Conservation (phyloP, 2,888 invertebrate genomes). For the Strigamia transsilvanica region DNA sequence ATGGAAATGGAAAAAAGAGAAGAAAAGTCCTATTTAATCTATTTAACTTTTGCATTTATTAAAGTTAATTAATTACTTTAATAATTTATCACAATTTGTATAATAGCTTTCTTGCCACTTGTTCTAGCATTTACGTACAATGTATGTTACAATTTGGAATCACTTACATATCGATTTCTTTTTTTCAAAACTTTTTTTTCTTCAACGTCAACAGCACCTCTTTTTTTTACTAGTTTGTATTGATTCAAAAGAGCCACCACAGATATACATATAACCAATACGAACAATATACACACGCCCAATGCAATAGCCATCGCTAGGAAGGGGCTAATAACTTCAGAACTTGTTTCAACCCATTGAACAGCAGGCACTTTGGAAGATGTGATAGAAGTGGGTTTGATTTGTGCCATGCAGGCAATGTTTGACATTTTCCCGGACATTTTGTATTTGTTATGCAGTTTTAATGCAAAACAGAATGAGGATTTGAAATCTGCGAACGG, state of each 20-base stretch:
- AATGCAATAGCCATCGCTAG: neutral
- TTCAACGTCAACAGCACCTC: neutral
- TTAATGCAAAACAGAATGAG: conserved; percentile 1
- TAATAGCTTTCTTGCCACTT: too few relatives aligned
- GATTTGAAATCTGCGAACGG: conserved; percentile 7
- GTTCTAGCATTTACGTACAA: neutral
- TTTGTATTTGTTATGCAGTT: conserved; percentile 5
- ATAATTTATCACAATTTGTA: too few relatives aligned
- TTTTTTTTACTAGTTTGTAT: neutral
- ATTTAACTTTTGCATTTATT: neutral
- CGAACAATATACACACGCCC: neutral
- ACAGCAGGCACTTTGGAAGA: neutral
- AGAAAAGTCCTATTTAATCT: too few relatives aligned
- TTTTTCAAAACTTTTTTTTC: conserved; percentile 1
- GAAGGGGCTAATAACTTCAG: neutral
- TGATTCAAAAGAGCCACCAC: neutral
- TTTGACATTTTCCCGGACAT: neutral
- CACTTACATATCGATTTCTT: neutral
- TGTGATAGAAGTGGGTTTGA: neutral
- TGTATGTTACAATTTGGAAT: neutral
- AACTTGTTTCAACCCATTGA: neutral
- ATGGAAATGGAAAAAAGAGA: too few relatives aligned
- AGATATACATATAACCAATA: neutral
- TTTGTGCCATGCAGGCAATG: neutral
- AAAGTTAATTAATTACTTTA: neutral